These are phyloP conservation scores for Allolobophora icterica DNA, from an alignment of 2,888 invertebrate species.

Conservation along the genomic window DNA sequence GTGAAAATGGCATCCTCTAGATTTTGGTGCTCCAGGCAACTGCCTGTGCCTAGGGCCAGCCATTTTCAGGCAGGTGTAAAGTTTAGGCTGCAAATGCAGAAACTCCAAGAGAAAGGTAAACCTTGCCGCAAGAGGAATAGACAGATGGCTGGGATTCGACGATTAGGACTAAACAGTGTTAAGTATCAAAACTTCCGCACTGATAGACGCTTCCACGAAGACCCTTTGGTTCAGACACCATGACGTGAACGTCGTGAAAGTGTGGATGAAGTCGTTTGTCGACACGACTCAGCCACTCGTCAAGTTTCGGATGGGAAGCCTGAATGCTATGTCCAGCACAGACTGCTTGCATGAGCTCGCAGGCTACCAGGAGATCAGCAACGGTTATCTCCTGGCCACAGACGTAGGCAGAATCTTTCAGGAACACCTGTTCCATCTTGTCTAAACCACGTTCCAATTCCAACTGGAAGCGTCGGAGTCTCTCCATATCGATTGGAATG, in stretches of 20 bases:
- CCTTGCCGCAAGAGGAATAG: no score
- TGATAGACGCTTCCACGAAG: slow-evolving; percentile 20
- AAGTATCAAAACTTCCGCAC: slow-evolving; percentile 26
- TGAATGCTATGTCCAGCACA: slow-evolving; percentile 55
- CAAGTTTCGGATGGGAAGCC: slow-evolving; percentile 52
- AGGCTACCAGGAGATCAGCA: slow-evolving; percentile 58
- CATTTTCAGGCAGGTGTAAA: no score
- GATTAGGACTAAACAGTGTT: background rate
- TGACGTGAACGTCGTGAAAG: slow-evolving; percentile 41
- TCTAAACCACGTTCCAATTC: slow-evolving; percentile 41
- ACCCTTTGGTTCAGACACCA: slow-evolving; percentile 14
- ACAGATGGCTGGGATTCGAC: background rate
- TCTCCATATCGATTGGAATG: slow-evolving; percentile 52
- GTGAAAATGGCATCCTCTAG: no score
- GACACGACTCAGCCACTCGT: slow-evolving; percentile 56
- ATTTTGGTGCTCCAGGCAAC: no score
- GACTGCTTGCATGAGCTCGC: slow-evolving; percentile 59
- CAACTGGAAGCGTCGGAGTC: slow-evolving; percentile 51
- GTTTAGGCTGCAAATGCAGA: no score
- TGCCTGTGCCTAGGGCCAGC: no score
- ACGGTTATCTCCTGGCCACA: slow-evolving; percentile 56
- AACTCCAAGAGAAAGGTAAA: background rate
- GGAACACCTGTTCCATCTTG: slow-evolving; percentile 54
- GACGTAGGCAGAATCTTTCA: slow-evolving; percentile 55
- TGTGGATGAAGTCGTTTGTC: slow-evolving; percentile 45